Evolutionary conservation across 2,888 invertebrate genomes (phyloP), one percentile per base, ranked within the genome.

Genomic region (Anarsia innoxiella): DNA sequence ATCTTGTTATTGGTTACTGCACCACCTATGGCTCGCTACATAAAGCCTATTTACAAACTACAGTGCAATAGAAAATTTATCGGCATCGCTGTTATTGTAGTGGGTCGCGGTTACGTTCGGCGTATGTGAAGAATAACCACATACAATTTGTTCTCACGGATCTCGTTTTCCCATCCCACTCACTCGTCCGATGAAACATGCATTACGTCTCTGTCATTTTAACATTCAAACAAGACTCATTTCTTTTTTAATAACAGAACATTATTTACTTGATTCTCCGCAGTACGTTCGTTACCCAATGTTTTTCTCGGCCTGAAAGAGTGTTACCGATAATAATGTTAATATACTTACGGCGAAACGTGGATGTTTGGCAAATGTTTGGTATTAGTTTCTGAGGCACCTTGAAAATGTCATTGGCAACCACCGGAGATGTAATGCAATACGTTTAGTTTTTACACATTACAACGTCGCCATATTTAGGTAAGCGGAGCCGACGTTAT

Each of bases 401-500:
- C 39, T 39, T 29, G 33, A 26, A n/a, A 23, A 37, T 31, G 37
- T 37, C 37, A 32, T 31, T 31, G 31, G 26, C 49, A 47, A 52
- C 56, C 49, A 46, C 53, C 56, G 55, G 57, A 54, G 53, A 42
- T 61, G 74, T 56, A 74, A 75, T 49, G 42, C 48, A 64, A 72
- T 58, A 63, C 63, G 51, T 46, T 47, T 45, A 49, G 53, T 55
- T 69, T 75, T 70, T 73, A 60, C 60, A 60, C 41, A 45, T 50
- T 56, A 56, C 54, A 57, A 55, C 49, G 54, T 62, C 59, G 60
- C 46, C 56, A 52, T 58, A 60, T 66, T 68, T 57, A 58, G 51
- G 73, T 75, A 77, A 77, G 59, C 49, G 52, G 73, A 74, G 59
- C 58, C 61, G 61, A 40, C 49, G 59, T 70, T 83, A 83, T 82